These are phyloP conservation scores for Agrotis puta DNA, from an alignment of 2,888 invertebrate species.

Conservation along the genomic window DNA sequence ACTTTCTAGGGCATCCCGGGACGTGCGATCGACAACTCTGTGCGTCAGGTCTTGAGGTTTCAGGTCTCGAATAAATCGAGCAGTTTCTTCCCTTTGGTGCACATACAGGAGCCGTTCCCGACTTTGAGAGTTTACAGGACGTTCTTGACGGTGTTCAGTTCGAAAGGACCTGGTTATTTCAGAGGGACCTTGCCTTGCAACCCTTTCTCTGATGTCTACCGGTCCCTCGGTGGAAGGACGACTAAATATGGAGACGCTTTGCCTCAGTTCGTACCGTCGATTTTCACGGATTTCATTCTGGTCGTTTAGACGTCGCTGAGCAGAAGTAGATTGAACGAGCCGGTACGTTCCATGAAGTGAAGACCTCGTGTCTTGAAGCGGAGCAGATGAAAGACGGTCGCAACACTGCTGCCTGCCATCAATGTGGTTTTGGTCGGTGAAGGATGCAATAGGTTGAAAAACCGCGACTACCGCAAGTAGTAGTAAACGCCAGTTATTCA, in stretches of 20 bases:
- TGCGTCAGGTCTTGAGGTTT: slow-evolving; percentile 29
- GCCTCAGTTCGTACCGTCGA: slow-evolving; percentile 66
- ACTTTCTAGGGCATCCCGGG: slow-evolving; percentile 28
- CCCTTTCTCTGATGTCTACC: slow-evolving; percentile 29
- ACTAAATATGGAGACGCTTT: slow-evolving; percentile 42
- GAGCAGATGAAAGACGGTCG: slow-evolving; percentile 69
- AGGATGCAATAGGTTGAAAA: slow-evolving; percentile 81
- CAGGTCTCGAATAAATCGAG: slow-evolving; percentile 22
- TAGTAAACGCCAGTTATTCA: slow-evolving; percentile 89
- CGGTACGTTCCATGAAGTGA: slow-evolving; percentile 67
- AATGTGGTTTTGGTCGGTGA: slow-evolving; percentile 79
- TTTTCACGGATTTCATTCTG: slow-evolving; percentile 64
- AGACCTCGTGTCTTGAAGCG: slow-evolving; percentile 69
- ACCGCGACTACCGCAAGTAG: slow-evolving; percentile 85
- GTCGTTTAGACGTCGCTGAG: slow-evolving; percentile 44
- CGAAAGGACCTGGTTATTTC: slow-evolving; percentile 26
- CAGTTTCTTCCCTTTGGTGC: slow-evolving; percentile 21
- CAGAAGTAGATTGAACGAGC: slow-evolving; percentile 56
- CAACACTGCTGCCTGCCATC: slow-evolving; percentile 85
- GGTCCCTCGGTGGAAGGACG: slow-evolving; percentile 44
- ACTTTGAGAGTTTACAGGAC: slow-evolving; percentile 26
- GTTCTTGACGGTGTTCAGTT: slow-evolving; percentile 33
- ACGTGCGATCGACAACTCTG: slow-evolving; percentile 5
- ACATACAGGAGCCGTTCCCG: slow-evolving; percentile 31
- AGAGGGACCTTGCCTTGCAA: slow-evolving; percentile 26